phyloP scores from a whole-genome alignment of 2,113 vertebrate genomes.

The Crotalus horridus region DNA sequence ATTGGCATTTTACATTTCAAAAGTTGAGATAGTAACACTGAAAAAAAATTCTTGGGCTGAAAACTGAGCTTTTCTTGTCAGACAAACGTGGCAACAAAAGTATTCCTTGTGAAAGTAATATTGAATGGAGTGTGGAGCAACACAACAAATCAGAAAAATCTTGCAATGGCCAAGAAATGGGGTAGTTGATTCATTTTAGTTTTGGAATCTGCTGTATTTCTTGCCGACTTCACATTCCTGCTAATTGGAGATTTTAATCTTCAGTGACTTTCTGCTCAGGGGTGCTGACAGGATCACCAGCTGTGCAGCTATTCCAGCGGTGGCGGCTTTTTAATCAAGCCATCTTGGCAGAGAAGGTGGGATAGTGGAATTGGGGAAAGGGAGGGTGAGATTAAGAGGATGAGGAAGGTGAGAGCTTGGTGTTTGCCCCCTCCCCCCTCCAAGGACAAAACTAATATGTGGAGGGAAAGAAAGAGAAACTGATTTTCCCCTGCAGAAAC shows the following conservation, averaged over 20 bases:
- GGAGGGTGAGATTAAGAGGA: neutral
- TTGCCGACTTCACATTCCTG: conserved; percentile 54
- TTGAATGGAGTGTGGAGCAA: neutral
- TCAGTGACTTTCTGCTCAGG: conserved; percentile 58
- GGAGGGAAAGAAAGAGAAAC: too few relatives aligned
- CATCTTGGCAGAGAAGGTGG: conserved; percentile 31
- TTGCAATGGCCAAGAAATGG: neutral
- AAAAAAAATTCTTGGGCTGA: neutral
- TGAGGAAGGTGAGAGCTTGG: neutral
- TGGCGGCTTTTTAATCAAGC: conserved; percentile 69
- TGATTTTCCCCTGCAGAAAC: neutral
- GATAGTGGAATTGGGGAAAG: conserved; percentile 7
- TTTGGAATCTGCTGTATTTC: conserved; percentile 54
- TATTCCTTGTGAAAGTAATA: neutral
- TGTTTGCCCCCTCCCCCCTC: neutral
- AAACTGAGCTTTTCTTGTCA: neutral
- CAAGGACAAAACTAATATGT: neutral
- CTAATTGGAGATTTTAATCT: conserved; percentile 75
- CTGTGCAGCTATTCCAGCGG: conserved; percentile 67
- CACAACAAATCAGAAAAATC: neutral
- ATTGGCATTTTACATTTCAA: neutral
- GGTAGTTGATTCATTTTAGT: neutral
- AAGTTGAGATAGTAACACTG: neutral
- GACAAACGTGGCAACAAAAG: neutral
- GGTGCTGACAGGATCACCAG: conserved; percentile 69